These are phyloP conservation scores for Macropis europaea DNA, from an alignment of 2,888 invertebrate species.

Conservation along the genomic window DNA sequence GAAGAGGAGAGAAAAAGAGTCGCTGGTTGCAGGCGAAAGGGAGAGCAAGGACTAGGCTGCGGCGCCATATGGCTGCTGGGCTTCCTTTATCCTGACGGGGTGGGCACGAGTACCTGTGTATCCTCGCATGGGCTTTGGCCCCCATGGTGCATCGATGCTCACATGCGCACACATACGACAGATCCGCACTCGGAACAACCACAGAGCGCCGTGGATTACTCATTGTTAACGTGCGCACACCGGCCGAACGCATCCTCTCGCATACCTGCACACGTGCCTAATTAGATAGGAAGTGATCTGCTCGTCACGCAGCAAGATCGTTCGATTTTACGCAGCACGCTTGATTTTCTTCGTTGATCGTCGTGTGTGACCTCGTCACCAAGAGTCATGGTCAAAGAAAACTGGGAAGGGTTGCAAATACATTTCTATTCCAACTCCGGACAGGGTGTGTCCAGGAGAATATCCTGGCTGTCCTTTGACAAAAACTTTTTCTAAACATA, in stretches of 20 bases:
- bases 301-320: constrained; percentile 31
- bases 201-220: constrained; percentile 67
- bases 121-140: constrained; percentile 15
- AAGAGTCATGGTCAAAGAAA: too few relatives aligned
- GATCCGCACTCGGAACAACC: constrained; percentile 67
- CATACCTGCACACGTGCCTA: constrained; percentile 56
- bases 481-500: too few relatives aligned
- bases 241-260: constrained; percentile 46
- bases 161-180: constrained; percentile 46
- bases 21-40: constrained; percentile 31
- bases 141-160: constrained; percentile 45
- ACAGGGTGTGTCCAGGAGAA: too few relatives aligned
- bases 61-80: constrained; percentile 68
- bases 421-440: too few relatives aligned
- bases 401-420: too few relatives aligned
- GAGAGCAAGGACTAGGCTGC: constrained; percentile 47
- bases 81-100: constrained; percentile 60
- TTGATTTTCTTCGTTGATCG: constrained; percentile 9
- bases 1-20: constrained; percentile 18
- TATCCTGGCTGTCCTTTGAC: too few relatives aligned
- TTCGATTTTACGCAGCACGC: constrained; percentile 13
- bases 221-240: constrained; percentile 65
- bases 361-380: background rate
- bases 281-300: constrained; percentile 62
- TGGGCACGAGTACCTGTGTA: constrained; percentile 57